Percentiles rank a stretch among this genome's conserved stretches.
These are phyloP conservation scores for Epinephelus fuscoguttatus DNA, from an alignment of 2,113 vertebrate species.

Conservation along the genomic window DNA sequence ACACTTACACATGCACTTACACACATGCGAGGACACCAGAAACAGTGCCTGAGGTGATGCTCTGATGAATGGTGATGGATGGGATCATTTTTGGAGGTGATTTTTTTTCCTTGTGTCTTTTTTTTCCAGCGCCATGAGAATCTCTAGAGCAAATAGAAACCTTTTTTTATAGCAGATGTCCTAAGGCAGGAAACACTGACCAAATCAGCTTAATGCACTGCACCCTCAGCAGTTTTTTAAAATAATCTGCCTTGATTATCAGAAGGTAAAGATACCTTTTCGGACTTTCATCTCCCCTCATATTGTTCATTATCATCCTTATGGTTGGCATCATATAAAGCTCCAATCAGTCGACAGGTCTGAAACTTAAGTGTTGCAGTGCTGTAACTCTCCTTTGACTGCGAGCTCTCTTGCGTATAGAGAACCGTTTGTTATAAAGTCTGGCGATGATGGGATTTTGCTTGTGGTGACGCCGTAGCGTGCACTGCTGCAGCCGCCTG, in stretches of 20 bases:
- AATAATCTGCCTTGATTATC: conserved; percentile 16
- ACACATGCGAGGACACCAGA: conserved; percentile 30
- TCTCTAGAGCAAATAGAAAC: conserved; percentile 10
- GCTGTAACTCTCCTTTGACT: conserved; percentile 28
- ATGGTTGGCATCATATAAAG: not conserved
- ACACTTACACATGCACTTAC: conserved; percentile 29
- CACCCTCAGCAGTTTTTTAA: conserved; percentile 54
- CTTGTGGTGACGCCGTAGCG: conserved; percentile 42
- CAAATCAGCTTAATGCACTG: conserved; percentile 32
- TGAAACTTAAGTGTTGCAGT: conserved; percentile 54
- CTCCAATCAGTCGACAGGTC: conserved; percentile 3
- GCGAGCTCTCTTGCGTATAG: conserved; percentile 11
- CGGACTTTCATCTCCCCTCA: not conserved
- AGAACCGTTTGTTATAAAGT: conserved; percentile 23
- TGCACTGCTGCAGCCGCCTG: conserved; percentile 69
- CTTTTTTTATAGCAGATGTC: conserved; percentile 33
- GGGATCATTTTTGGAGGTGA: conserved; percentile 24
- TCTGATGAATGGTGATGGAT: conserved; percentile 31
- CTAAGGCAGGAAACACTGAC: conserved; percentile 24
- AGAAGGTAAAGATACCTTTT: conserved; percentile 16
- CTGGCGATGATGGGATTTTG: conserved; percentile 20
- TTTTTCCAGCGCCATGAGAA: not conserved
- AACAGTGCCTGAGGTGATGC: conserved; percentile 44
- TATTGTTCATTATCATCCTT: not conserved
- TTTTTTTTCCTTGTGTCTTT: not conserved